These are phyloP conservation scores for Patiria pectinifera DNA, from an alignment of 53 echinoderm and acorn worm genomes.

Conservation along the genomic window DNA sequence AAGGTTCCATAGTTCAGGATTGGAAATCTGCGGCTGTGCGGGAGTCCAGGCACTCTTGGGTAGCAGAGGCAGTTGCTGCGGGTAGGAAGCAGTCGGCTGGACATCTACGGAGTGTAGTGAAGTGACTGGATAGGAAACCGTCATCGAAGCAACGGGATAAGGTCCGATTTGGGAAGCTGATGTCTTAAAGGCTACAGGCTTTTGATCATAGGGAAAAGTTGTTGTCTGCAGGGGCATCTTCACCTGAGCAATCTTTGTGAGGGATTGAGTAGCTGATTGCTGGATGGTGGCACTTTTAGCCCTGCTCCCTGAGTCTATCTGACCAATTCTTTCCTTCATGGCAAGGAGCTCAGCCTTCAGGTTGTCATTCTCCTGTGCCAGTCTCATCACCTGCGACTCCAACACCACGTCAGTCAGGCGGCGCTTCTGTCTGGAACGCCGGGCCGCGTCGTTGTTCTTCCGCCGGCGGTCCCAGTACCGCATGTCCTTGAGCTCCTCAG, in stretches of 20 bases:
- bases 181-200: neutral
- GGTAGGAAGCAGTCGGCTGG: neutral
- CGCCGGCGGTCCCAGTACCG: conserved; percentile 89
- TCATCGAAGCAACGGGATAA: neutral
- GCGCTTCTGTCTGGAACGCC: conserved; percentile 89
- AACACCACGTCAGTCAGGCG: conserved; percentile 82
- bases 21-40: neutral
- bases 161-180: neutral
- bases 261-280: neutral
- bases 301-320: neutral
- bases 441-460: conserved; percentile 94
- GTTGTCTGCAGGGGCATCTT: neutral
- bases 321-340: conserved; percentile 45
- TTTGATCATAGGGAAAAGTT: neutral
- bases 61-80: neutral
- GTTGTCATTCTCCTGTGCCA: conserved; percentile 80
- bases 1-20: neutral
- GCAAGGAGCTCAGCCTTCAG: conserved; percentile 76
- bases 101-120: neutral
- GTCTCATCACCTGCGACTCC: conserved; percentile 77
- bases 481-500: conserved; percentile 77
- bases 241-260: neutral
- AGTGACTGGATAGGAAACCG: neutral
- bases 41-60: neutral
- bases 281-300: neutral